Conservation (phyloP, 2,888 invertebrate species). For the Polietes domitor region DNA sequence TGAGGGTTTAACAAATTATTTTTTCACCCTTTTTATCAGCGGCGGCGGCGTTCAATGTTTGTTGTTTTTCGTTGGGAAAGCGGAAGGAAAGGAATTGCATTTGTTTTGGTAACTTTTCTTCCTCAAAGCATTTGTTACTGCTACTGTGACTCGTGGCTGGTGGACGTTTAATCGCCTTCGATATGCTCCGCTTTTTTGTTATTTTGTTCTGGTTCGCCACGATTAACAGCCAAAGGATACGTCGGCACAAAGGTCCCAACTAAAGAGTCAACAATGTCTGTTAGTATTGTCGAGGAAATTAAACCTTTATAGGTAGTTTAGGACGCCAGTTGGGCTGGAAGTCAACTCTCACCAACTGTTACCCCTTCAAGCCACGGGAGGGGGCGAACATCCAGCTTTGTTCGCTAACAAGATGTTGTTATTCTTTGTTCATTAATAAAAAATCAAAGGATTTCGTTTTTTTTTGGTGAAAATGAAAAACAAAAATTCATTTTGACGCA, state of each 20-base stretch:
- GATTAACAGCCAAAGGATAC: conserved; percentile 10
- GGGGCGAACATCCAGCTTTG: not conserved
- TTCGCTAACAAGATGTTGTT: conserved; percentile 46
- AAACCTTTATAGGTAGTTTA: conserved; percentile 23
- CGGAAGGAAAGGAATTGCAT: conserved; percentile 41
- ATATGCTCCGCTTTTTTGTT: conserved; percentile 57
- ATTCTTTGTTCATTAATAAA: conserved; percentile 44
- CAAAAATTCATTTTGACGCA: too few species aligned
- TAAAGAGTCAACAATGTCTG: not conserved
- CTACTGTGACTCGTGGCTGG: conserved; percentile 5
- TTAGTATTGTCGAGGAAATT: not conserved
- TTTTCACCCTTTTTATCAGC: conserved; percentile 38
- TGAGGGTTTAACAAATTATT: conserved; percentile 46
- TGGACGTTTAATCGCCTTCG: conserved; percentile 62
- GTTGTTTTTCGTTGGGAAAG: not conserved
- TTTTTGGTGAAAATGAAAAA: too few species aligned
- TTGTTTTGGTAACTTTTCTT: conserved; percentile 48
- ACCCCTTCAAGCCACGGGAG: not conserved
- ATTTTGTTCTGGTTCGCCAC: not conserved
- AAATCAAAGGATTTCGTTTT: conserved; percentile 25
- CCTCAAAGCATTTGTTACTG: conserved; percentile 5
- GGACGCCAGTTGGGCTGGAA: not conserved
- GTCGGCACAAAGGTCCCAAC: not conserved
- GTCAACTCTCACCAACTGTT: conserved; percentile 3
- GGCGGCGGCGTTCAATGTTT: not conserved